A percentile compares a stretch with the other conserved stretches of the same genome.
Conservation (phyloP, 30 jellyfish, hydroid and myxozoan genomes). For the Turritopsis rubra region DNA sequence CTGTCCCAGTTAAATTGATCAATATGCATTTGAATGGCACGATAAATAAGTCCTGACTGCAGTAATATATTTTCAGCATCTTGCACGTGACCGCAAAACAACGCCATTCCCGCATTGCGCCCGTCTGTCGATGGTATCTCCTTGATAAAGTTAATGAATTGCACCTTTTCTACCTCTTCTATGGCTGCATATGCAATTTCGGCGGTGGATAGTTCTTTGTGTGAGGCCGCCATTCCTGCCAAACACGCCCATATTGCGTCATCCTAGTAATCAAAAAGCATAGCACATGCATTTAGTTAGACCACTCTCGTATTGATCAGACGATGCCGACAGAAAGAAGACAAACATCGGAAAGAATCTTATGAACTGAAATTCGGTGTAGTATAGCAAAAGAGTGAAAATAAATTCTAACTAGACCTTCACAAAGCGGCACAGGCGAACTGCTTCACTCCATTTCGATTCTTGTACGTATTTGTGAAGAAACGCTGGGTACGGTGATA, state of each 20-base stretch:
- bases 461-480: constrained; percentile 74
- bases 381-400: neutral
- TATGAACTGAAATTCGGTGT: too few relatives aligned
- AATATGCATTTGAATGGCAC: constrained; percentile 97
- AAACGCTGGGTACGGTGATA: constrained; percentile 92
- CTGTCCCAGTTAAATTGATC: constrained; percentile 98
- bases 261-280: constrained; percentile 43
- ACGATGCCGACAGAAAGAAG: neutral
- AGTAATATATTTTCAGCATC: constrained; percentile 96
- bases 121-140: constrained; percentile 97
- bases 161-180: constrained; percentile 98
- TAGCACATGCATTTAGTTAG: neutral
- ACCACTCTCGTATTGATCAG: neutral
- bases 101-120: constrained; percentile 90
- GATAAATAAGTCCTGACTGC: constrained; percentile 77
- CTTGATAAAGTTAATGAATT: constrained; percentile 68
- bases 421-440: constrained; percentile 93
- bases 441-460: constrained; percentile 90
- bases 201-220: constrained; percentile 88
- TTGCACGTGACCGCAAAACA: constrained; percentile 86
- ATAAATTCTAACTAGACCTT: constrained; percentile 39
- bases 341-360: neutral
- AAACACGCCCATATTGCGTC: constrained; percentile 97
- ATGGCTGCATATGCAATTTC: constrained; percentile 99
- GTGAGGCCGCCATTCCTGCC: constrained; percentile 97